A percentile compares a stretch with the other conserved stretches of the same genome.
Conservation (phyloP, 2,888 invertebrate genomes). For the Lepidonotus clava region DNA sequence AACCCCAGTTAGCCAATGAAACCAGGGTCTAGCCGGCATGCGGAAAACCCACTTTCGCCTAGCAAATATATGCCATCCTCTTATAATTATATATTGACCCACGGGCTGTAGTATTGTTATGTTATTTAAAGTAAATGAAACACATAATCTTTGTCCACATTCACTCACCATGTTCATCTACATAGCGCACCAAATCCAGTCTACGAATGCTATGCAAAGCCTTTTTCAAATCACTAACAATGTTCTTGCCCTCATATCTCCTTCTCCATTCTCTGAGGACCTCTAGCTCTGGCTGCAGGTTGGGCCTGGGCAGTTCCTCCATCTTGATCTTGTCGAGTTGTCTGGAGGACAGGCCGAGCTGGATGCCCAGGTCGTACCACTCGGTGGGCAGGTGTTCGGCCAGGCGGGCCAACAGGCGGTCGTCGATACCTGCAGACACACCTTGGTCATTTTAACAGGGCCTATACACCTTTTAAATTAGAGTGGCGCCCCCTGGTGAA, state of each 20-base stretch:
- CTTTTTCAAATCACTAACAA: background rate
- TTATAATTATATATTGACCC: too few species aligned
- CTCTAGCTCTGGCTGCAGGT: background rate
- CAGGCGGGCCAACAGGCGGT: background rate
- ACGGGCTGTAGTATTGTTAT: too few species aligned
- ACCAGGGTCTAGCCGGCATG: too few species aligned
- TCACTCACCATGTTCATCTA: background rate
- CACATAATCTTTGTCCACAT: too few species aligned
- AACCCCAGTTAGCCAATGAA: too few species aligned
- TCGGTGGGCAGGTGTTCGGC: background rate
- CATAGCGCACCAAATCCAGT: background rate
- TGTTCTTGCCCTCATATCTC: background rate
- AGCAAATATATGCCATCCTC: too few species aligned
- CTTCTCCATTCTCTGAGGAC: background rate
- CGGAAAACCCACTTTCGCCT: too few species aligned
- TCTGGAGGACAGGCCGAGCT: background rate
- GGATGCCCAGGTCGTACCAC: slow-evolving; percentile 13
- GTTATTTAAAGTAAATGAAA: too few species aligned
- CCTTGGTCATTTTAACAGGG: too few species aligned
- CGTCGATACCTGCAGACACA: background rate
- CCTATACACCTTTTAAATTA: too few species aligned
- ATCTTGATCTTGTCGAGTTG: background rate
- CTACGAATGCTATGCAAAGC: background rate
- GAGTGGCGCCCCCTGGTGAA: too few species aligned
- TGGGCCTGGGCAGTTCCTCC: background rate